Percentiles rank a stretch among this genome's conserved stretches.
Conservation (phyloP, 1,140 invertebrate species). For the Drosophila gunungcola region DNA sequence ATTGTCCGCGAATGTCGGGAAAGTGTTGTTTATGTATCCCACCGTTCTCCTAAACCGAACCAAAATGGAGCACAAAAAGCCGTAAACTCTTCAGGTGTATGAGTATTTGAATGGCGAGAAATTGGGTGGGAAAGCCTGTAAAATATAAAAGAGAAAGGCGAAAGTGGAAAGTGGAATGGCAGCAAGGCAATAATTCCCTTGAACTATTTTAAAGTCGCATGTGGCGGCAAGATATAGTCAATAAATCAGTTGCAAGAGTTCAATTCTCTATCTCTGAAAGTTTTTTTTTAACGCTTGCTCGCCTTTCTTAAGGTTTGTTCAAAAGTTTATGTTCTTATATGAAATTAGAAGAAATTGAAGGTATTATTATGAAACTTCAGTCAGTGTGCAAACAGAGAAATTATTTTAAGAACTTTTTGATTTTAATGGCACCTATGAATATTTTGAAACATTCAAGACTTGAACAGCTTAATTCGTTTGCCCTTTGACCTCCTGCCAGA, state of each 20-base stretch:
- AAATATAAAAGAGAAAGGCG: background rate
- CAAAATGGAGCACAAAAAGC: conserved; percentile 12
- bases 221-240: conserved; percentile 22
- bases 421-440: conserved; percentile 9
- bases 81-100: conserved; percentile 44
- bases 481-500: conserved; percentile 8
- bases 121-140: background rate
- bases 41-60: conserved; percentile 1
- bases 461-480: conserved; percentile 17
- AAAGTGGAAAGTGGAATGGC: conserved; percentile 32
- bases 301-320: background rate
- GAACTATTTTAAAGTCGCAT: conserved; percentile 56
- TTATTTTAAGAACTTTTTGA: background rate
- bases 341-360: no score
- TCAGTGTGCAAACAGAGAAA: background rate
- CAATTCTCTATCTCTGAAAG: background rate
- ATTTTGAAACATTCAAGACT: background rate
- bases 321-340: no score
- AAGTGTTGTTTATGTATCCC: conserved; percentile 66
- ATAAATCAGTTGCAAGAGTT: conserved; percentile 55
- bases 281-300: background rate
- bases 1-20: conserved; percentile 52
- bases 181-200: conserved; percentile 32
- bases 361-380: no score
- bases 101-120: background rate